Evolutionary conservation across 2,113 vertebrate species (phyloP), one percentile per base, ranked within the genome.

Genomic region (Motacilla tschutschensis): DNA sequence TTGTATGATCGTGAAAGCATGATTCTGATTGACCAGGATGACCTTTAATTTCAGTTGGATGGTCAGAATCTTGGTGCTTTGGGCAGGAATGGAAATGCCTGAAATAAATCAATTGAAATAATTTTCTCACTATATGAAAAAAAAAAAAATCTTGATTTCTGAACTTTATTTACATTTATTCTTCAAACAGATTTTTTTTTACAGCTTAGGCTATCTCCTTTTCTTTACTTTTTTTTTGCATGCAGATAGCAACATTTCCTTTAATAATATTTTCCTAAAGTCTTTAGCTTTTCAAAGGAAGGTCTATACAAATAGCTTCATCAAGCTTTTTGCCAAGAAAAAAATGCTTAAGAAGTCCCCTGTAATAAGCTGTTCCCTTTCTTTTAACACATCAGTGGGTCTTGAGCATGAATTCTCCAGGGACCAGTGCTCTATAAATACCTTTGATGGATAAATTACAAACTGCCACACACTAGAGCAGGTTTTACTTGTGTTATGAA

Each of bases 391-490:
- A 3, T 36, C 63, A 62, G 26, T 36, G 59, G 48, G 44, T 51
- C 29, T 83, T 81, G 25, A 83, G 28, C 13, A 38, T 62, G 83
- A 90, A 77, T 44, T 72, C 33, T 79, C 73, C 6, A 9, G 33
- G 46, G 41, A 75, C 62, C 59, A 65, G 38, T 21, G 51, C 36
- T 88, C 75, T 93, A 43, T 90, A 94, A 91, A 89, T 89, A 90
- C 59, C 20, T 79, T 57, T 89, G 63, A 89, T 75, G 78, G 60
- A 87, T 75, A 88, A 93, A 94, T 94, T 81, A 47, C 33, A 53
- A 78, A 87, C 60, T 70, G 59, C 44, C 78, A 58, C 48, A 76
- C 74, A 47, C 55, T 79, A 66, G 55, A 90, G 51, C 51, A 79
- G 48, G 38, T 92, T 92, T 91, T 51, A 67, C 51, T 74, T 88